Conservation (phyloP, 1,140 invertebrate genomes). For the Tetramorium simillimum region DNA sequence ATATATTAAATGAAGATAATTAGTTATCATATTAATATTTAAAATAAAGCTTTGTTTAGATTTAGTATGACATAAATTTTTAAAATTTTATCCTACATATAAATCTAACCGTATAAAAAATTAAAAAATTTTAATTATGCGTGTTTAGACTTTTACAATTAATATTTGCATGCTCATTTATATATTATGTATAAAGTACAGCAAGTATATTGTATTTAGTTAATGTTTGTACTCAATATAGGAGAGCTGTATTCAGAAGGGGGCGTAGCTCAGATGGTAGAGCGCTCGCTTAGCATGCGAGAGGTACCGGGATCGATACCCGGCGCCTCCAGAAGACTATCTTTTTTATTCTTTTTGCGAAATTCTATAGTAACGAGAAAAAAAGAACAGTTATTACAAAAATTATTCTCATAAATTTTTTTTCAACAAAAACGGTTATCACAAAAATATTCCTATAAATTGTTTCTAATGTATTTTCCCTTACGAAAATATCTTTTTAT, state of each 20-base stretch:
- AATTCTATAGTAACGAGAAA: not conserved
- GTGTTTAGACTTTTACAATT: not conserved
- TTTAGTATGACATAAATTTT: not conserved
- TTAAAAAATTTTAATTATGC: not conserved
- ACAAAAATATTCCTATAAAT: not conserved
- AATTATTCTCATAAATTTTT: not conserved
- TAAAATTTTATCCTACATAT: not conserved
- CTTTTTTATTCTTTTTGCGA: not conserved
- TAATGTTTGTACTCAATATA: not conserved
- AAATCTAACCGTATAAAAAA: not conserved
- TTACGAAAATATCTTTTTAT: not conserved
- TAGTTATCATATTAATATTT: not conserved
- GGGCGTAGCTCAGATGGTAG: conserved; percentile 87
- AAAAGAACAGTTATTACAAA: not conserved
- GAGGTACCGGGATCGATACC: conserved; percentile 95
- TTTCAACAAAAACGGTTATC: too few relatives aligned
- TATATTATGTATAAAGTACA: too few relatives aligned
- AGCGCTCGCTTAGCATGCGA: conserved; percentile 95
- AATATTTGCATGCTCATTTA: not conserved
- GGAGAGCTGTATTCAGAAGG: not conserved
- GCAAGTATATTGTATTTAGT: not conserved
- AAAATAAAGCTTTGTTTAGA: too few relatives aligned
- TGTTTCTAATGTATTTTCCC: not conserved
- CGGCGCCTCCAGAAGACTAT: conserved; percentile 92
- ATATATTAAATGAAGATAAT: not conserved